Base-by-base conservation (phyloP, 2,888 invertebrate genomes). In the Stenurella melanura region DNA sequence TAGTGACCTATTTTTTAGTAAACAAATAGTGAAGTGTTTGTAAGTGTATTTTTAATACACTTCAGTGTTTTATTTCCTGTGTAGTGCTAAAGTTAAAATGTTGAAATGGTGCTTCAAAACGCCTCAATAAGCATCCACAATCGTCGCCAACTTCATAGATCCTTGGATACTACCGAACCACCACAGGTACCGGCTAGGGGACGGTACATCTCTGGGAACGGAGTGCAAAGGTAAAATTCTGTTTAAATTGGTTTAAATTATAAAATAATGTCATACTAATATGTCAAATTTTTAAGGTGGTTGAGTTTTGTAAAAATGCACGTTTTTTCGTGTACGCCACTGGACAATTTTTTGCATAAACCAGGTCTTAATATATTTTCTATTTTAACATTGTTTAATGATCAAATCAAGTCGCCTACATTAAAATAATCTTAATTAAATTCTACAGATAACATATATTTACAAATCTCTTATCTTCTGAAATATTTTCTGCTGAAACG, bases 101-200 rank as follows among this genome's bases (percentile, higher is more conserved):
- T 78, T 54, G 82, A 82, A 77, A 85, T 84, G 85, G 84, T 84
- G 81, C 78, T 83, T 66, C 83, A 84, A 83, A 83, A 85, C 78
- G 78, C 79, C 21, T 75, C 80, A 61, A 58, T 81, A 70, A 77
- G 70, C 56, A 70, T 75, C 34, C 68, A 78, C 10, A 76, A 75
- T 34, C 77, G 81, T 64, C 79, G 78, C 9, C 76, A 80, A 11
- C 76, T 78, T 19, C 80, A 81, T 57, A 80, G 80, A 71, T 78
- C 80, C 17, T 69, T 81, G 30, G 78, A 79, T 72, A 78, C 76
- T 60, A 66, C 74, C 4, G 82, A 81, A 68, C 81, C 84, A 21
- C 85, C 85, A 7, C 79, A 82, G 21, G 84, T 78, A 72, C 85
- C 85, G 17, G 83, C 79, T 11, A 81, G 85, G 76, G 82, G 84